Base-by-base conservation (phyloP, 2,888 invertebrate genomes). In the Scaptomyza polygonia region DNA sequence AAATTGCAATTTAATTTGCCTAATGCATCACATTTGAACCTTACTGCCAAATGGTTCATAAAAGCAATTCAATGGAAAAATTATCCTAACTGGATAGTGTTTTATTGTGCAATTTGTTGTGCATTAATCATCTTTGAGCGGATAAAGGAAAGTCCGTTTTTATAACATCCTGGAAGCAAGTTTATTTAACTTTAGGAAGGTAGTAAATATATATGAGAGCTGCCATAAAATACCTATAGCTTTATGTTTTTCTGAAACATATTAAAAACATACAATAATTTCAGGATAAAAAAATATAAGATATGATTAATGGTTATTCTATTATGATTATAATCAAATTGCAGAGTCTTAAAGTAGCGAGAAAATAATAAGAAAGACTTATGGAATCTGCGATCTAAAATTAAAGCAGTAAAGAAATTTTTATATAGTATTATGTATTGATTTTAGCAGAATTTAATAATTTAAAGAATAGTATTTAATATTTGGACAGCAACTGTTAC, bases 1-100 rank as follows among this genome's bases (percentile, higher is more conserved):
- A 67, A 86, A 57, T 54, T 68, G 52, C 53, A 67, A 49, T 66
- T 83, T 83, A 77, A 86, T 83, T 79, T 83, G 62, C 61, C n/a
- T 51, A 86, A 77, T 70, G 69, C 65, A 62, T 62, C 9, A 3
- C 30, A 21, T n/a, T 40, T 57, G 39, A 7, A 11, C 30, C 40
- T 56, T 34, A 40, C 18, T 11, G 11, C 29, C 43, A 9, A 14
- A 18, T n/a, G 11, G 16, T 25, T 16, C 18, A 11, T 18, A 7
- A 12, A 5, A 21, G 16, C 14, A 49, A 18, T 16, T 27, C 9
- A n/a, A n/a, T n/a, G 27, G 8, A 30, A 29, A n/a, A 47, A 3
- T 1, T 30, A 5, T 30, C 18, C 16, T 18, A 18, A 4, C 16
- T n/a, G 9, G 16, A 5, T 9, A 12, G 5, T 21, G n/a, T 21